Base-by-base conservation (phyloP, 2,113 vertebrate species). In the Clupea harengus region DNA sequence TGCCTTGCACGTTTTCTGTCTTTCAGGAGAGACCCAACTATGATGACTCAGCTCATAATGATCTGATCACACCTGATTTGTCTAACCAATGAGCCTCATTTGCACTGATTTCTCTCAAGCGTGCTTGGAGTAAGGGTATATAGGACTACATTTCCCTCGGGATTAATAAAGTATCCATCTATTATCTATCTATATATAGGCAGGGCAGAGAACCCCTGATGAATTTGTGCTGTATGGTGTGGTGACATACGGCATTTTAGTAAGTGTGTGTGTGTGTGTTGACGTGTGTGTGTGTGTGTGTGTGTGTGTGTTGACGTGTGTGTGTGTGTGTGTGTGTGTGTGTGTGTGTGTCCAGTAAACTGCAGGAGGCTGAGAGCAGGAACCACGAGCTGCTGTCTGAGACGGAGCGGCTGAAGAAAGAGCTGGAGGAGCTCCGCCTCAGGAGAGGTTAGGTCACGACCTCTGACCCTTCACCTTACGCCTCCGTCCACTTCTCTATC, bases 361-460 rank as follows among this genome's bases (percentile, higher is more conserved):
- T 99, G 85, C 98, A 99, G 94, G 98, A 99, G 82, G 92, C 97
- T 39, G 98, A 99, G 89, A 96, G 93, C 92, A 98, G 94, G 95
- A 99, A 99, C 93, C 93, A 96, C 93, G 97, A 99, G 13, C 96
- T 99, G 25, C 90, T 97, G 85, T 85, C 94, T 88, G 98, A 99
- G 94, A 96, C 99, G 0, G 98, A 99, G 87, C 95, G 96, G 72
- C 95, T 99, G 92, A 97, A 97, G 91, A 99, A 98, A 91, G 97
- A 99, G 92, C 96, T 94, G 0, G 97, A 99, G 91, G 98, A 99
- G 85, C 94, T 99, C 91, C 96, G 96, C 92, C 94, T 97, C 90
- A 96, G 97, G 92, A 96, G 97, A 92, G 98, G 98, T 99, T 95
- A 92, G 92, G 64, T 87, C 64, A 9, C 60, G 8, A 18, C 28